phyloP scores from a whole-genome alignment of 2,888 invertebrate species.

The Pachliopta kotzebuea region DNA sequence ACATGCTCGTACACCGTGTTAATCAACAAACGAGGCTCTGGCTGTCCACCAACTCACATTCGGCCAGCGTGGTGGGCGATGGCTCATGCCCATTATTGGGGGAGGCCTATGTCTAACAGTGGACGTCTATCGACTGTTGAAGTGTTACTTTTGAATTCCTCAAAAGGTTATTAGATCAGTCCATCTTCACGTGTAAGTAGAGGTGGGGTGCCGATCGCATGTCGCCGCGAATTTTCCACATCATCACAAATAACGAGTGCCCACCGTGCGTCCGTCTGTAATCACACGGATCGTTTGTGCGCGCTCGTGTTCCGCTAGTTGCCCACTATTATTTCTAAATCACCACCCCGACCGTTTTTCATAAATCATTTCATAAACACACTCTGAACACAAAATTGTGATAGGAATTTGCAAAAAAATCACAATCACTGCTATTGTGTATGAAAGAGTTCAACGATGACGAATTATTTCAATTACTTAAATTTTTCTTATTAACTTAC shows the following conservation, averaged over 20 bases:
- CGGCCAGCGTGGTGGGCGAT: too few species aligned
- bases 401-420: slow-evolving; percentile 15
- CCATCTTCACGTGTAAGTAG: too few species aligned
- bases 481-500: too few species aligned
- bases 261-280: slow-evolving; percentile 32
- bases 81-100: too few species aligned
- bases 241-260: slow-evolving; percentile 37
- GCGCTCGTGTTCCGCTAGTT: slow-evolving; percentile 40
- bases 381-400: not conserved
- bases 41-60: too few species aligned
- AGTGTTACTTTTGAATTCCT: too few species aligned
- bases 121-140: too few species aligned
- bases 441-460: not conserved
- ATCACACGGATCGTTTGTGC: slow-evolving; percentile 26
- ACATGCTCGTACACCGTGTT: too few species aligned
- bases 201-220: not conserved
- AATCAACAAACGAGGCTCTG: too few species aligned
- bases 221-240: slow-evolving; percentile 16
- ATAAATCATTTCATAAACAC: slow-evolving; percentile 4
- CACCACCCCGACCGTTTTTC: slow-evolving; percentile 11
- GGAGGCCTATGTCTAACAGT: too few species aligned
- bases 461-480: not conserved
- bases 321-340: slow-evolving; percentile 36
- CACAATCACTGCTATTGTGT: not conserved
- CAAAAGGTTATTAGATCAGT: too few species aligned